Evolutionary conservation across 2,113 vertebrate genomes (phyloP), one percentile per base, ranked within the genome.

Genomic region (Hippoglossus stenolepis): DNA sequence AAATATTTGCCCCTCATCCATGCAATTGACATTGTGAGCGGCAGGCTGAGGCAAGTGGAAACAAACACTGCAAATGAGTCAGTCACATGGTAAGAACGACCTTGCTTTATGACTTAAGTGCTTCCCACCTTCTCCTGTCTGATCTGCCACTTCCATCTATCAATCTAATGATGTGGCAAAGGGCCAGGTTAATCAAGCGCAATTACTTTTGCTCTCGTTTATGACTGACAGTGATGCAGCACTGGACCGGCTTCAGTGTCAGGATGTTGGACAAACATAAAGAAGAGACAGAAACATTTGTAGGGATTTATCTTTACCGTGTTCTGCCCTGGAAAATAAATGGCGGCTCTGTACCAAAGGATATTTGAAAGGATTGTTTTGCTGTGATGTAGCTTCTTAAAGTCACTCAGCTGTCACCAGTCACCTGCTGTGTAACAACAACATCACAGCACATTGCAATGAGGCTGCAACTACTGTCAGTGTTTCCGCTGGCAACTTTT

Each of bases 151-250:
- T 95, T 95, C 91, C 85, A 95, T 96, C 95, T 94, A 94, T 96
- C 95, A 96, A 94, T 95, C 90, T 96, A 96, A 96, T 95, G 95
- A 95, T 90, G 91, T 93, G 96, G 93, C 94, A 93, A 91, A 89
- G 94, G 94, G 94, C 96, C 95, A 95, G 93, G 90, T 96, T 94
- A 95, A 96, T 97, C 95, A 96, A 93, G 89, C 94, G 94, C 95
- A 95, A 96, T 96, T 96, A 96, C 94, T 94, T 95, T 94, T 93
- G 94, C 92, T 92, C 94, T 95, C 95, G 96, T 96, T 96, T 96
- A 91, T 94, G 95, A 95, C 91, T 94, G 96, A 95, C 95, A 95
- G 75, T 92, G 90, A 95, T 95, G 87, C 93, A 94, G 94, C 91
- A 67, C 75, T 88, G 90, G 93, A 80, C 92, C 93, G 94, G 93